Percentiles rank a stretch among this genome's conserved stretches.
Conservation (phyloP, 2,797 vertebrate genomes). For the Galago senegalensis region DNA sequence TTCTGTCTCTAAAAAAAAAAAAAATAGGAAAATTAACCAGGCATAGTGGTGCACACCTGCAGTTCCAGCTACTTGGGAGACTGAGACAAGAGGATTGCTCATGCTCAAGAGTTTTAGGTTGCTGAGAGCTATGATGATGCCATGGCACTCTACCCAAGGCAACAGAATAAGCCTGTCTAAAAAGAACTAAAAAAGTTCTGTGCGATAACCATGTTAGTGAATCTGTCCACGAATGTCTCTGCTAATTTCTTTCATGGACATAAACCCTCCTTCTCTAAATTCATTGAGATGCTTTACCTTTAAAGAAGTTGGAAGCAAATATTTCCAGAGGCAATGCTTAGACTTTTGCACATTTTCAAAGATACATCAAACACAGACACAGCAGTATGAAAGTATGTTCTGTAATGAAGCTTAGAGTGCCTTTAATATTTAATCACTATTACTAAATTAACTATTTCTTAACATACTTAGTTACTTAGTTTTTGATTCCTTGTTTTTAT, state of each 20-base stretch:
- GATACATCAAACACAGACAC: neutral
- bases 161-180: no score
- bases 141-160: no score
- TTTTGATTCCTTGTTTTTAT: slow-evolving; percentile 14
- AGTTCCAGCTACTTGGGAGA: no score
- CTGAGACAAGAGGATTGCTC: no score
- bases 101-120: no score
- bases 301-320: neutral
- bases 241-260: neutral
- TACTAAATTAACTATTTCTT: slow-evolving; percentile 20
- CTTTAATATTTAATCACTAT: neutral
- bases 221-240: neutral
- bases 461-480: neutral
- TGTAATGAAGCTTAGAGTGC: neutral
- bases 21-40: no score
- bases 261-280: neutral
- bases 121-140: no score
- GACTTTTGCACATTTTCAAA: neutral
- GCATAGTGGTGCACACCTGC: no score
- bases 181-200: neutral
- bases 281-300: neutral
- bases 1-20: no score
- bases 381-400: neutral
- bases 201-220: neutral
- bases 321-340: slow-evolving; percentile 35